Base-by-base conservation (phyloP, 2,888 invertebrate species). In the Agrotis clavis region DNA sequence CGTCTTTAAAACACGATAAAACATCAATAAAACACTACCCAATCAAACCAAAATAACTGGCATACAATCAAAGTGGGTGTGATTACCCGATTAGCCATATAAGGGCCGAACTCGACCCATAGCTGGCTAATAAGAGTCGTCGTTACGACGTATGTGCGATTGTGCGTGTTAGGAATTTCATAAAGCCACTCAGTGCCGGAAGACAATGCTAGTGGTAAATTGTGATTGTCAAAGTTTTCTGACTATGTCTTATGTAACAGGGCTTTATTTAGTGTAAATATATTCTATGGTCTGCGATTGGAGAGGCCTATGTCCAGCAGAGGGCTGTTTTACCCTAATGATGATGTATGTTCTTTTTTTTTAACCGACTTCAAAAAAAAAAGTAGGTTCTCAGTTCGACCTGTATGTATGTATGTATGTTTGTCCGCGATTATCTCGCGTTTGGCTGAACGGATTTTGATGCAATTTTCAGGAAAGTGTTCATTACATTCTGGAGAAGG, bases 81-180 rank as follows among this genome's bases (percentile, higher is more conserved):
- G 61, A 50, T 41, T 62, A 59, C 69, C 51, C 79, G 75, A 84
- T 84, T 79, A 71, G 74, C 72, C 50, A 77, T 85, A 76, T 76
- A 82, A 82, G 60, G 59, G 62, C 67, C 57, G 65, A 62, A 70
- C 69, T 81, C 72, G 61, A 87, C 74, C 74, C 78, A 54, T 35
- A 25, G 54, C 50, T 59, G 53, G 77, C 82, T 80, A 84, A 80
- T 86, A 86, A 84, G 48, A 77, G 71, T 67, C 77, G 81, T 70
- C 78, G 81, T 85, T 73, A 73, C 77, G 72, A 73, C 75, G 51
- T 76, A 78, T 72, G 80, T 72, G n/a, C n/a, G n/a, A n/a, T n/a
- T n/a, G n/a, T n/a, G 77, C 74, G 76, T 79, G 80, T 76, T 67
- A 87, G 87, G 87, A 87, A 88, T 88, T 88, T 88, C 88, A 88